Percentiles rank a stretch among this genome's conserved stretches.
Conservation (phyloP, 2,888 invertebrate genomes). For the Latrodectus elegans region DNA sequence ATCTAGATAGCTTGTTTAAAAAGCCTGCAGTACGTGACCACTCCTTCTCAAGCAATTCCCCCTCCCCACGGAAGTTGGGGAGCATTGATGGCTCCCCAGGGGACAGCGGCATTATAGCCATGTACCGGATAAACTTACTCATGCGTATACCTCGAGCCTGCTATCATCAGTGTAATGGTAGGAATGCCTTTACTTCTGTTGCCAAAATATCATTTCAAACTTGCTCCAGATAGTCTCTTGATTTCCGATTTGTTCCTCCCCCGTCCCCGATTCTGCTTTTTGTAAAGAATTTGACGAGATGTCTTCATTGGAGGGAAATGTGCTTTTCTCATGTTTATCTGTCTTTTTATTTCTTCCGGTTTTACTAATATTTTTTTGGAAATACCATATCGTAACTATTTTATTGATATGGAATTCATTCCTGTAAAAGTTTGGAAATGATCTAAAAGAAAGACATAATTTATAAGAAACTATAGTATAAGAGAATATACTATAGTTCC, state of each 20-base stretch:
- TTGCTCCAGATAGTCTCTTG: conserved; percentile 28
- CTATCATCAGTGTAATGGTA: conserved; percentile 47
- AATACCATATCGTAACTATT: no score
- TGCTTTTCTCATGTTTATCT: no score
- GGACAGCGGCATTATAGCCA: conserved; percentile 13
- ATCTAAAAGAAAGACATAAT: no score
- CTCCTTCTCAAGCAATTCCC: conserved; percentile 37
- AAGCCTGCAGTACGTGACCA: conserved; percentile 24
- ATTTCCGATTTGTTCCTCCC: conserved; percentile 4
- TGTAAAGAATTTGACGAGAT: background rate
- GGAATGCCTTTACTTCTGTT: conserved; percentile 12
- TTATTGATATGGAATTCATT: no score
- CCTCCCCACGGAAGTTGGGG: conserved; percentile 16
- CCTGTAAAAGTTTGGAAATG: no score
- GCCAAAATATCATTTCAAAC: conserved; percentile 40
- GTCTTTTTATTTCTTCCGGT: no score
- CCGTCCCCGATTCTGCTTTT: background rate
- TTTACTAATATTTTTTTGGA: no score
- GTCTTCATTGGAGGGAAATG: no score
- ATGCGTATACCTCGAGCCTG: conserved; percentile 1
- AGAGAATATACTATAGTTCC: no score
- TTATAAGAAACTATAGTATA: no score
- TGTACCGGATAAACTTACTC: conserved; percentile 23
- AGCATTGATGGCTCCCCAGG: conserved; percentile 44
- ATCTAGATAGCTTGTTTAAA: conserved; percentile 30